These are phyloP conservation scores for Adelosebastes latens DNA, from an alignment of 2,797 vertebrate species.

Conservation along the genomic window DNA sequence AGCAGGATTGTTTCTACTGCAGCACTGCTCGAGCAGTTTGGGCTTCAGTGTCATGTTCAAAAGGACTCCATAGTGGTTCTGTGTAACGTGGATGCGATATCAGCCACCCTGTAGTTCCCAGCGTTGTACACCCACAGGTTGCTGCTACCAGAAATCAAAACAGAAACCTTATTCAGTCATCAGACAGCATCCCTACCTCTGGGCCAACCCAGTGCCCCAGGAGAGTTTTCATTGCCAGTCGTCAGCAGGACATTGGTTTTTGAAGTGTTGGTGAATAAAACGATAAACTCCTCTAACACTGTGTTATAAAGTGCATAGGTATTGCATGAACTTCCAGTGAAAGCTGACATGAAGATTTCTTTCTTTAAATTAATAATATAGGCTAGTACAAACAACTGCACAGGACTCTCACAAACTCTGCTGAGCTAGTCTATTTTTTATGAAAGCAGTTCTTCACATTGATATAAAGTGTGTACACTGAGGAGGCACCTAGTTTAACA, in stretches of 20 bases:
- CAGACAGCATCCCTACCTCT: slow-evolving; percentile 34
- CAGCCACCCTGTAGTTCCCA: slow-evolving; percentile 22
- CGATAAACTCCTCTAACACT: slow-evolving; percentile 19
- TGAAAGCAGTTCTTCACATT: slow-evolving; percentile 13
- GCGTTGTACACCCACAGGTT: slow-evolving; percentile 26
- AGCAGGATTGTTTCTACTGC: slow-evolving; percentile 9
- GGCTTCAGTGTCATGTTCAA: slow-evolving; percentile 15
- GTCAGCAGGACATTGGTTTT: slow-evolving; percentile 49
- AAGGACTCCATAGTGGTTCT: background rate
- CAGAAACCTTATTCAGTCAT: slow-evolving; percentile 41
- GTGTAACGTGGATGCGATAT: slow-evolving; percentile 40
- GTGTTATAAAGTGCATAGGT: slow-evolving; percentile 25
- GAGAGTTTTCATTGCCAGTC: slow-evolving; percentile 44
- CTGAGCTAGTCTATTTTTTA: slow-evolving; percentile 20
- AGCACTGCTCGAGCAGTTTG: background rate
- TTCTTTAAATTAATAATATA: slow-evolving; percentile 9
- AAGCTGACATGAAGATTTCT: slow-evolving; percentile 30
- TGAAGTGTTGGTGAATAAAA: slow-evolving; percentile 43
- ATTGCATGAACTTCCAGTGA: slow-evolving; percentile 2
- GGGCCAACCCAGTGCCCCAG: slow-evolving; percentile 33
- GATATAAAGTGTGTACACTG: slow-evolving; percentile 2
- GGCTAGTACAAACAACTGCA: slow-evolving; percentile 18
- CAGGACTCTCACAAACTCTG: slow-evolving; percentile 1
- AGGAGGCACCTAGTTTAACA: slow-evolving; percentile 20
- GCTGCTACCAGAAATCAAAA: slow-evolving; percentile 48